Conservation (phyloP, 2,888 invertebrate genomes). For the Boloria selene region DNA sequence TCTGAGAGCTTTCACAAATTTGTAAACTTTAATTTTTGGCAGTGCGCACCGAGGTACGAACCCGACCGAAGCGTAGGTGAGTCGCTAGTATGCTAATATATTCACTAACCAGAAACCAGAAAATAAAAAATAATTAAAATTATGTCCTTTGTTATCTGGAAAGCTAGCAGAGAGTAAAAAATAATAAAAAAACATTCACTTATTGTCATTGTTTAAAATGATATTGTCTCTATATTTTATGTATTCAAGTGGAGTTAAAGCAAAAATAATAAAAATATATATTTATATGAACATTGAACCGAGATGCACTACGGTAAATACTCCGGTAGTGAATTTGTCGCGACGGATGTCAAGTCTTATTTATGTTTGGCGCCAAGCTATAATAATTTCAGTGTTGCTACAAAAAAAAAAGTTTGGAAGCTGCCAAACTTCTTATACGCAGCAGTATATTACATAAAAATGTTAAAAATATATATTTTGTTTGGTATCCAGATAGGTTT, state of each 20-base stretch:
- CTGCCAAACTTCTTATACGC: constrained; percentile 57
- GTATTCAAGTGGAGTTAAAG: background rate
- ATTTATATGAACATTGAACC: constrained; percentile 11
- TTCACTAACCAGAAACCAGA: too few species aligned
- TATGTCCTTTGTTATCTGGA: too few species aligned
- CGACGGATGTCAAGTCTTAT: constrained; percentile 64
- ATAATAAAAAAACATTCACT: too few species aligned
- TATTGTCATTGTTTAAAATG: too few species aligned
- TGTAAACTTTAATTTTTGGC: too few species aligned
- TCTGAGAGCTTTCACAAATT: too few species aligned
- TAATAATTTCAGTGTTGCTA: constrained; percentile 58
- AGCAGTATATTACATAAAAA: constrained; percentile 27
- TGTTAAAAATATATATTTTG: constrained; percentile 12
- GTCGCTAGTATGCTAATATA: too few species aligned
- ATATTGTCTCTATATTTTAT: background rate
- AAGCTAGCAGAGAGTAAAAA: too few species aligned
- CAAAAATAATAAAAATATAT: background rate
- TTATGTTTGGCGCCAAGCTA: constrained; percentile 72
- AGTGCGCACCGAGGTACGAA: too few species aligned
- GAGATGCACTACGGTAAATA: constrained; percentile 12
- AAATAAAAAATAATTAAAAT: too few species aligned
- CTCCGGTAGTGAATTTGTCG: constrained; percentile 42
- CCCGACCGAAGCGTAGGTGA: too few species aligned
- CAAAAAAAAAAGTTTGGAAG: constrained; percentile 47
- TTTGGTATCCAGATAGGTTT: too few species aligned